Conservation (phyloP, 2,888 invertebrate genomes). For the Megastigmus dorsalis region DNA sequence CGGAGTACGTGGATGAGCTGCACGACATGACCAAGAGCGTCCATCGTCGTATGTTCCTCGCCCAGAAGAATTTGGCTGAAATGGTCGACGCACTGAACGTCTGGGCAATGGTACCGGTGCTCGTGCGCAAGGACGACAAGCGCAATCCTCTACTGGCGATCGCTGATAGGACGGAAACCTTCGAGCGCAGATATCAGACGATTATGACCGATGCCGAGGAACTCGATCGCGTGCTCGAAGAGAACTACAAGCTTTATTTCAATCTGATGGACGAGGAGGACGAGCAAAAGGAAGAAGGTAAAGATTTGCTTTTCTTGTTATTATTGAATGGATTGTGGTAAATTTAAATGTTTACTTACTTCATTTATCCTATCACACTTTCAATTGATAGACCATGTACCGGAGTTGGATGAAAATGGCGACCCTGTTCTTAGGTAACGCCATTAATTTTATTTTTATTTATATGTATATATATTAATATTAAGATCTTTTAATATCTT, state of each 20-base stretch:
- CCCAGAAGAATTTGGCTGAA: constrained; percentile 80
- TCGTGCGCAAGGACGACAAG: constrained; percentile 83
- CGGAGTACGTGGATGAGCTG: constrained; percentile 83
- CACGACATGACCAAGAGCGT: constrained; percentile 82
- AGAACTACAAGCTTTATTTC: constrained; percentile 83
- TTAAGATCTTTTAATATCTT: background rate
- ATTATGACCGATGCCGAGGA: constrained; percentile 77
- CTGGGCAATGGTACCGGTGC: constrained; percentile 86
- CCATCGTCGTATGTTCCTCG: constrained; percentile 81
- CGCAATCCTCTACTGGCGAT: constrained; percentile 78
- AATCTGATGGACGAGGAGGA: constrained; percentile 76
- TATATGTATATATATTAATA: background rate
- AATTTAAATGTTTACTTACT: too few relatives aligned
- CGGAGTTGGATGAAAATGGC: too few relatives aligned
- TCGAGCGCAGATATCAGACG: constrained; percentile 76
- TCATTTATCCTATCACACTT: too few relatives aligned
- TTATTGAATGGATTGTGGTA: too few relatives aligned
- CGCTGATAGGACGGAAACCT: constrained; percentile 77
- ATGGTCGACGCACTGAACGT: constrained; percentile 78
- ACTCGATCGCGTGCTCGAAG: constrained; percentile 77
- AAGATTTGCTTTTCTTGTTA: background rate
- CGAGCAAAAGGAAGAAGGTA: background rate
- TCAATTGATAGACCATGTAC: background rate
- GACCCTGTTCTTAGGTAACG: too few relatives aligned
- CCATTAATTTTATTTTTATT: background rate